Evolutionary conservation across 2,888 invertebrate genomes (phyloP).

Genomic region (Drosophila nigricruria): DNA sequence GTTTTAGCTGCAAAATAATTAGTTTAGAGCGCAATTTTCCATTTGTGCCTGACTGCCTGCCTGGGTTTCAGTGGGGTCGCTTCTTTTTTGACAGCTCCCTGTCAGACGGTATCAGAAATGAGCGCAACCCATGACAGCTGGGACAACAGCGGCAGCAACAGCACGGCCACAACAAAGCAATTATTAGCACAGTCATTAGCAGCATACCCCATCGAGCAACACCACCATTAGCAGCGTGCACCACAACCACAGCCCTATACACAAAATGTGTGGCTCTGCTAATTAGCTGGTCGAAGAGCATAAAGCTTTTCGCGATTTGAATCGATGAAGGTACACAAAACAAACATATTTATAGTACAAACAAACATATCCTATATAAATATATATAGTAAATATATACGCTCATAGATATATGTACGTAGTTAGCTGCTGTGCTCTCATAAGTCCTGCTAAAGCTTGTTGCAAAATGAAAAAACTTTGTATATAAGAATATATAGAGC

Average conservation of each 20-base stretch:
- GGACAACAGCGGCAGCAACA: conserved; percentile 32
- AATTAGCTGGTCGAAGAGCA: conserved; percentile 53
- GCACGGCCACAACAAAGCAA: conserved; percentile 63
- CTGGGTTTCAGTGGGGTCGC: conserved; percentile 4
- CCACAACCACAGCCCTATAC: conserved; percentile 12
- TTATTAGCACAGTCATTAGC: conserved; percentile 72
- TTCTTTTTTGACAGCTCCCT: conserved; percentile 17
- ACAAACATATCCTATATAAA: background rate
- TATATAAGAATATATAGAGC: conserved; percentile 1
- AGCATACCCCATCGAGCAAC: conserved; percentile 26
- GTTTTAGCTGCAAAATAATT: conserved; percentile 1
- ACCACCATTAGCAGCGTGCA: conserved; percentile 1
- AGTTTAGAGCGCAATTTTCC: conserved; percentile 9
- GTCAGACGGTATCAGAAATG: conserved; percentile 8
- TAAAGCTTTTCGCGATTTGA: conserved; percentile 52
- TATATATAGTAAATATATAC: background rate
- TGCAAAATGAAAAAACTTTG: conserved; percentile 18
- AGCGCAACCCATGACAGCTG: conserved; percentile 29
- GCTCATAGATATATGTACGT: background rate
- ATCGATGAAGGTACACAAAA: conserved; percentile 38
- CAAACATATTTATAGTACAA: background rate
- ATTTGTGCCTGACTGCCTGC: background rate
- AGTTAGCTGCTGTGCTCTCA: background rate
- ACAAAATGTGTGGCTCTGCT: conserved; percentile 45
- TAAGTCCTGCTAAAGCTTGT: conserved; percentile 8